These are phyloP conservation scores for Drosophila littoralis DNA, from an alignment of 1,140 invertebrate genomes.

Conservation along the genomic window DNA sequence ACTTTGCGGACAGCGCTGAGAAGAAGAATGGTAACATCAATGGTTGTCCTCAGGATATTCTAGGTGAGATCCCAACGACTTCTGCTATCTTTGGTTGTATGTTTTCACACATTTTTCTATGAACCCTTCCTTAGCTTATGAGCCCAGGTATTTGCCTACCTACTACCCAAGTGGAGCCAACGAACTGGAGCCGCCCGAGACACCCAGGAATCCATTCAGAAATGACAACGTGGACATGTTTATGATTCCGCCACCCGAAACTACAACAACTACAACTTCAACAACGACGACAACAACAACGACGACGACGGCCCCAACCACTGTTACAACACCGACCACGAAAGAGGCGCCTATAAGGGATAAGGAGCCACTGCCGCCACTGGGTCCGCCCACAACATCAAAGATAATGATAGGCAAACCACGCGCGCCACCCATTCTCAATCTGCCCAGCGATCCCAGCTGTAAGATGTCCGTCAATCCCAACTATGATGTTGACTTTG, in stretches of 20 bases:
- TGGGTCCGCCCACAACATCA: conserved; percentile 39
- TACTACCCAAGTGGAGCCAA: conserved; percentile 71
- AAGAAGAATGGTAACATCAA: conserved; percentile 88
- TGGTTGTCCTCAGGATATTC: conserved; percentile 86
- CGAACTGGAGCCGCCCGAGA: conserved; percentile 44
- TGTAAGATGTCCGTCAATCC: conserved; percentile 85
- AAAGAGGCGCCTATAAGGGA: conserved; percentile 8
- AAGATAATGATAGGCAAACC: conserved; percentile 44
- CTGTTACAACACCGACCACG: conserved; percentile 19
- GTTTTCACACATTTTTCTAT: neutral
- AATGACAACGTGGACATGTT: conserved; percentile 26
- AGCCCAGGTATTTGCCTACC: conserved; percentile 49
- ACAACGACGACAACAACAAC: conserved; percentile 52
- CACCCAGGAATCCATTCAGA: conserved; percentile 29
- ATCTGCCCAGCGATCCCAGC: conserved; percentile 70
- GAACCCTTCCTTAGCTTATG: conserved; percentile 55
- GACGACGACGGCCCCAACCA: conserved; percentile 37
- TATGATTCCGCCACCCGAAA: conserved; percentile 15
- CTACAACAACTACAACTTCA: conserved; percentile 11
- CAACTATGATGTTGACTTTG: conserved; percentile 74
- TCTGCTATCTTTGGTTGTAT: no score
- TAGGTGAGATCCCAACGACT: conserved; percentile 56
- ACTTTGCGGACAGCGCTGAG: conserved; percentile 91
- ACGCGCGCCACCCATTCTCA: conserved; percentile 51
- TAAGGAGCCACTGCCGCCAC: conserved; percentile 15